phyloP scores from a whole-genome alignment of 30 jellyfish, hydroid and myxozoan species.

The Rhopilema esculentum region DNA sequence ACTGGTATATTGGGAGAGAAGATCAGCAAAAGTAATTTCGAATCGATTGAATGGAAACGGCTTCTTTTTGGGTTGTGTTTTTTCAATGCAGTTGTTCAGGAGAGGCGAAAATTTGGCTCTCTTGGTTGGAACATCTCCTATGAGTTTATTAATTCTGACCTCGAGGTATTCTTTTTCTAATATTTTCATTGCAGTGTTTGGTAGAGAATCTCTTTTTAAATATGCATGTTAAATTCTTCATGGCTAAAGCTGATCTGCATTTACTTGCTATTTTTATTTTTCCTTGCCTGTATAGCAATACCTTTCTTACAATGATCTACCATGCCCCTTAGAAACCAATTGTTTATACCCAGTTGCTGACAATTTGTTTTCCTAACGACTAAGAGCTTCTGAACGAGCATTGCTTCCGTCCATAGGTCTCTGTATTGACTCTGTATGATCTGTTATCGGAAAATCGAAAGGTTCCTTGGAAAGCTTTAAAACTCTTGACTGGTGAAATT shows the following conservation, averaged over 20 bases:
- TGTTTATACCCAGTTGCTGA: too few species aligned
- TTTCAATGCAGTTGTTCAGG: conserved; percentile 88
- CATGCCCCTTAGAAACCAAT: too few species aligned
- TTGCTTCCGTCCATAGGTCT: conserved; percentile 34
- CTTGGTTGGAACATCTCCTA: conserved; percentile 88
- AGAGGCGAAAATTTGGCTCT: conserved; percentile 82
- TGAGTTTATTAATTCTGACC: conserved; percentile 82
- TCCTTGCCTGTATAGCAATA: too few species aligned
- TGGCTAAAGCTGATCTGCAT: background rate
- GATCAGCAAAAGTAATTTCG: conserved; percentile 40
- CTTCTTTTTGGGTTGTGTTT: conserved; percentile 73
- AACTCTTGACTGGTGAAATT: conserved; percentile 75
- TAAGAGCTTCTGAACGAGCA: background rate
- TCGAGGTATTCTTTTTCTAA: conserved; percentile 62
- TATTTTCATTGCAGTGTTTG: background rate
- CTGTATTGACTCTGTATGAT: conserved; percentile 67
- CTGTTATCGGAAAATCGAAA: conserved; percentile 4
- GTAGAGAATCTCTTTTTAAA: background rate
- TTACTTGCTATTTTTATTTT: background rate
- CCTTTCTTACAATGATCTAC: too few species aligned
- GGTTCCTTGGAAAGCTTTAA: conserved; percentile 77
- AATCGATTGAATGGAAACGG: conserved; percentile 70
- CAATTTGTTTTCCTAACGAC: too few species aligned
- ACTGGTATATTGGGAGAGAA: conserved; percentile 72
- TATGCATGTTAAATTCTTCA: background rate